Evolutionary conservation across 2,113 vertebrate species (phyloP).

Genomic region (Dipodomys merriami): DNA sequence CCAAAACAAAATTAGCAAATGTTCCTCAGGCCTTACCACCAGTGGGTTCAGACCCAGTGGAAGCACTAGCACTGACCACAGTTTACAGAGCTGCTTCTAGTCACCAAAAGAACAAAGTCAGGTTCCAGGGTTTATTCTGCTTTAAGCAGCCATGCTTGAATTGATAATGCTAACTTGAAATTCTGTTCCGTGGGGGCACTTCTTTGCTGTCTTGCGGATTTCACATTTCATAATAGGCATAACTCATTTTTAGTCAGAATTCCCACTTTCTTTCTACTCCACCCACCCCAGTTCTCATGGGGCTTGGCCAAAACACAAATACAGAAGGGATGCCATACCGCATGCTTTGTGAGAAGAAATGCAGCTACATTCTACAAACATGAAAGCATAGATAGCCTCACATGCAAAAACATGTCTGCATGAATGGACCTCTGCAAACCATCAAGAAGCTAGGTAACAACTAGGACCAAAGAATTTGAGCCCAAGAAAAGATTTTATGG

Average conservation of each 20-base stretch:
- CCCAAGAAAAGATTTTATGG: background rate
- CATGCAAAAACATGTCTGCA: slow-evolving; percentile 44
- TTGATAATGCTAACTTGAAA: background rate
- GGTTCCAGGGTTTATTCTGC: background rate
- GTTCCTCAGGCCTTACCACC: slow-evolving; percentile 18
- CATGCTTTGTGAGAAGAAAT: slow-evolving; percentile 43
- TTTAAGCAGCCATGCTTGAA: background rate
- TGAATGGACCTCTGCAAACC: background rate
- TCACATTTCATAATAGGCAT: background rate
- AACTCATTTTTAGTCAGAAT: background rate
- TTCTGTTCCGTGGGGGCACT: background rate
- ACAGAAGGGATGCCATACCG: background rate
- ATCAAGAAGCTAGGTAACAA: background rate
- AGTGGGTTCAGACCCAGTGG: background rate
- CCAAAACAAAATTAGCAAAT: background rate
- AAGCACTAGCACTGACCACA: background rate
- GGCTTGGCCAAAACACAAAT: background rate
- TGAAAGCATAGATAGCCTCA: background rate
- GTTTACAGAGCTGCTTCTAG: background rate
- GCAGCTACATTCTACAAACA: slow-evolving; percentile 42
- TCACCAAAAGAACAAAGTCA: background rate
- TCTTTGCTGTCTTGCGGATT: background rate
- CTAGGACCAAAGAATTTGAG: background rate
- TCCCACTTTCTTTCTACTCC: slow-evolving; percentile 5
- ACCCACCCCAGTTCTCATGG: background rate